A percentile compares a stretch with the other conserved stretches of the same genome.
These are phyloP conservation scores for Fissipunctia ypsillon DNA, from an alignment of 2,888 invertebrate species.

Conservation along the genomic window DNA sequence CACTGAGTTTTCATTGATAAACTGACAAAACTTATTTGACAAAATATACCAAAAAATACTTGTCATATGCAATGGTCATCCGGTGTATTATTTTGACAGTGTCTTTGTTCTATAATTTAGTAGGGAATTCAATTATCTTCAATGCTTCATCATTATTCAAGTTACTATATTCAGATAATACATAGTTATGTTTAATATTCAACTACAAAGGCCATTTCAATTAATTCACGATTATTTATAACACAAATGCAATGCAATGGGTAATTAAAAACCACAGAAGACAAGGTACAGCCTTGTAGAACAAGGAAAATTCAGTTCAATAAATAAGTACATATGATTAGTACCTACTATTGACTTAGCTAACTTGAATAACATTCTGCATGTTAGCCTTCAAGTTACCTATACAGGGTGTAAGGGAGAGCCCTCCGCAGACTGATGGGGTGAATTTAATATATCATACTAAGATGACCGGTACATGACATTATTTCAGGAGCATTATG, in stretches of 20 bases:
- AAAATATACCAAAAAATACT: neutral
- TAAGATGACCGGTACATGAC: no score
- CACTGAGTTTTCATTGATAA: slow-evolving; percentile 47
- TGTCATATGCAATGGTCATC: slow-evolving; percentile 8
- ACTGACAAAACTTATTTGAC: neutral
- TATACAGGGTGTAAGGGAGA: no score
- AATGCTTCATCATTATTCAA: neutral
- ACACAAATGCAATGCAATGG: neutral
- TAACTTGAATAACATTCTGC: neutral
- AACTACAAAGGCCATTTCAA: neutral
- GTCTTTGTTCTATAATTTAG: neutral
- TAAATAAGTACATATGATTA: slow-evolving; percentile 21
- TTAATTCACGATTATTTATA: neutral
- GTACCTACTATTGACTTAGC: neutral
- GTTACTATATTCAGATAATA: neutral
- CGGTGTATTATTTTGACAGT: neutral
- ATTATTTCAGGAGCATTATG: no score
- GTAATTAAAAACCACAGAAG: neutral
- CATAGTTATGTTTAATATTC: neutral
- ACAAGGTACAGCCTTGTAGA: slow-evolving; percentile 12
- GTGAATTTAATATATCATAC: no score
- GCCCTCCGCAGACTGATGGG: no score
- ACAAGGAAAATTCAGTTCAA: slow-evolving; percentile 45
- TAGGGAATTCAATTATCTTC: neutral
- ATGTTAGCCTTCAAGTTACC: neutral